Conservation (phyloP, 2,888 invertebrate genomes). For the Zele albiditarsus region DNA sequence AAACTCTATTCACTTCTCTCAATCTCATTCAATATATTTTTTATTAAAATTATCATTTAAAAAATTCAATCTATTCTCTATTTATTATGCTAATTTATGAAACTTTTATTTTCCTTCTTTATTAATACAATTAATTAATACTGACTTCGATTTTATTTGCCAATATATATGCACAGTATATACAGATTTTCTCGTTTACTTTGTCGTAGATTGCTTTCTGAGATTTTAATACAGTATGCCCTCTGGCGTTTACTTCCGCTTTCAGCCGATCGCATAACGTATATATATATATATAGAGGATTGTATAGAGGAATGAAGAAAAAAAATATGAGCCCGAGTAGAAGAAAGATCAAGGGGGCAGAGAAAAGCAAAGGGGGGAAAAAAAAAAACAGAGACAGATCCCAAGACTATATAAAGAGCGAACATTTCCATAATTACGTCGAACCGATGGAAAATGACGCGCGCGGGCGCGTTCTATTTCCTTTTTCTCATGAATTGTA, state of each 20-base stretch:
- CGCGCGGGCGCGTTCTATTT: constrained; percentile 32
- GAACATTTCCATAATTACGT: constrained; percentile 50
- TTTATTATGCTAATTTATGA: no score
- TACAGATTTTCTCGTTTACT: constrained; percentile 16
- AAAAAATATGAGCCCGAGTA: background rate
- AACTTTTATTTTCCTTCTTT: background rate
- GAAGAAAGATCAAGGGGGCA: background rate
- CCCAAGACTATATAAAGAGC: constrained; percentile 34
- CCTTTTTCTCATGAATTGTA: constrained; percentile 50
- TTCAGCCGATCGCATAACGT: constrained; percentile 20
- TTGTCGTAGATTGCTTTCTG: constrained; percentile 3
- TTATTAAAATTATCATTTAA: no score
- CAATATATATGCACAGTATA: constrained; percentile 10
- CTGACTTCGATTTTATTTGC: background rate
- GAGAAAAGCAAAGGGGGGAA: constrained; percentile 6
- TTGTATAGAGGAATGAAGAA: constrained; percentile 18
- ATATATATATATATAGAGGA: constrained; percentile 5
- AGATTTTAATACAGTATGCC: constrained; percentile 26
- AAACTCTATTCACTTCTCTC: no score
- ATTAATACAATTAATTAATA: background rate
- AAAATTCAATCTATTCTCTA: no score
- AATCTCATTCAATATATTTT: no score
- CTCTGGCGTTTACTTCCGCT: background rate
- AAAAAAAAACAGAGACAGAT: constrained; percentile 25
- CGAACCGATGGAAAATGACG: constrained; percentile 45